Base-by-base conservation (phyloP, 2,888 invertebrate species). In the Drosophila merina region DNA sequence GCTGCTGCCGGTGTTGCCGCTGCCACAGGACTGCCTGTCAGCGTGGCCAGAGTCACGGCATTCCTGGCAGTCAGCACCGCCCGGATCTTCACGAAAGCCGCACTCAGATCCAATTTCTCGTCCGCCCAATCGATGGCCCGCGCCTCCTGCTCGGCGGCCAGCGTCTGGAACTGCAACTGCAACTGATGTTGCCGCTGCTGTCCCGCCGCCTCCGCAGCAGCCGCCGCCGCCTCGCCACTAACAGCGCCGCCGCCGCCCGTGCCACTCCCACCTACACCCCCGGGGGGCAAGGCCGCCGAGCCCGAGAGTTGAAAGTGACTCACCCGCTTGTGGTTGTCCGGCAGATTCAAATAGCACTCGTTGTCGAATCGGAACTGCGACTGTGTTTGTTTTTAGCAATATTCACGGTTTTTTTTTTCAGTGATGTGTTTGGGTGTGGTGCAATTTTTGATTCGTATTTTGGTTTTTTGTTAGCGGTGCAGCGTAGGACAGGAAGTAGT, bases 341-440 rank as follows among this genome's bases (percentile, higher is more conserved):
- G 97, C 91, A 99, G 95, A 93, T 96, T 97, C 93, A 97, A 95
- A 94, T 97, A 97, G 94, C 98, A 98, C 94, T 99, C 99, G 94
- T 98, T 99, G 94, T 99, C 99, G 94, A 99, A 99, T 92, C 99
- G 96, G 94, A 99, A 99, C 93, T 99, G 99, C 94, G 98, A 98
- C 98, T 99, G 95, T 99, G 95, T 90, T 75, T 55, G 45, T 57
- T 42, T 42, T 42, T 8, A 14, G 14, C 9, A 42, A 20, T 20
- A 20, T 20, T 20, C 20, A 20, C 20, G 20, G 6, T 72, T 59
- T 42, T 59, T 54, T 54, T 57, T 54, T 51, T 62, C 45, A 55
- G 58, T 63, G 47, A 38, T 31, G 30, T 20, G 45, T 50, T 56
- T 45, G 57, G 56, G 42, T 51, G 47, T 72, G 49, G 57, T 75